Evolutionary conservation across 1,140 invertebrate genomes (phyloP).

Genomic region (Trissolcus basalis): DNA sequence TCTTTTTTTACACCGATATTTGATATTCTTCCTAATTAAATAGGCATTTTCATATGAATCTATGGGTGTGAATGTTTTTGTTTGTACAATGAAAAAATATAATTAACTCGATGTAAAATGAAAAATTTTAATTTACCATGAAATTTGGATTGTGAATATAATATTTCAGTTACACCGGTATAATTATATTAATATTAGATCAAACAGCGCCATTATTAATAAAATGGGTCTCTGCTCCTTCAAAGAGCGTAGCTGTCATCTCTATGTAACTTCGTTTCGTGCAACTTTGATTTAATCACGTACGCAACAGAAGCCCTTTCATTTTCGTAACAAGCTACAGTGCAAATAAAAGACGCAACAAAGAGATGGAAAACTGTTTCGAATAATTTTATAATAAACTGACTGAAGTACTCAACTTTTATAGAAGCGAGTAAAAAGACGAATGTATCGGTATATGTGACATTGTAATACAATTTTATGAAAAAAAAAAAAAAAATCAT

Average conservation of each 20-base stretch:
- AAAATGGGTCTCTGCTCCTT: constrained; percentile 68
- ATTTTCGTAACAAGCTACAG: constrained; percentile 62
- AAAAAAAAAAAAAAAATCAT: too few relatives aligned
- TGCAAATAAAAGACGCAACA: constrained; percentile 5
- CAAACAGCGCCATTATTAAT: constrained; percentile 70
- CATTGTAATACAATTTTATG: too few relatives aligned
- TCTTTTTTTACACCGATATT: too few relatives aligned
- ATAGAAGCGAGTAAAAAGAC: neutral
- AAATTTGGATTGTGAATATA: too few relatives aligned
- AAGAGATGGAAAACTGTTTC: constrained; percentile 29
- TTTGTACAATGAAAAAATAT: too few relatives aligned
- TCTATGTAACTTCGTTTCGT: constrained; percentile 68
- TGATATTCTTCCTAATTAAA: too few relatives aligned
- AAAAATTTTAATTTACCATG: too few relatives aligned
- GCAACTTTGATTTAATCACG: constrained; percentile 67
- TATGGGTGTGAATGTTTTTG: too few relatives aligned
- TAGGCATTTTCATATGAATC: too few relatives aligned
- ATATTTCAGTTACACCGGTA: constrained; percentile 22
- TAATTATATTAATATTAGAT: constrained; percentile 67
- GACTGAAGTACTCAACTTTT: constrained; percentile 13
- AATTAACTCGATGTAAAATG: too few relatives aligned
- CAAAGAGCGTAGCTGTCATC: constrained; percentile 55
- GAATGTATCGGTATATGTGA: too few relatives aligned
- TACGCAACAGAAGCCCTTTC: constrained; percentile 65
- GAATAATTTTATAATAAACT: constrained; percentile 15